These are phyloP conservation scores for Drosophila maculinotata DNA, from an alignment of 2,888 invertebrate species.

Conservation along the genomic window DNA sequence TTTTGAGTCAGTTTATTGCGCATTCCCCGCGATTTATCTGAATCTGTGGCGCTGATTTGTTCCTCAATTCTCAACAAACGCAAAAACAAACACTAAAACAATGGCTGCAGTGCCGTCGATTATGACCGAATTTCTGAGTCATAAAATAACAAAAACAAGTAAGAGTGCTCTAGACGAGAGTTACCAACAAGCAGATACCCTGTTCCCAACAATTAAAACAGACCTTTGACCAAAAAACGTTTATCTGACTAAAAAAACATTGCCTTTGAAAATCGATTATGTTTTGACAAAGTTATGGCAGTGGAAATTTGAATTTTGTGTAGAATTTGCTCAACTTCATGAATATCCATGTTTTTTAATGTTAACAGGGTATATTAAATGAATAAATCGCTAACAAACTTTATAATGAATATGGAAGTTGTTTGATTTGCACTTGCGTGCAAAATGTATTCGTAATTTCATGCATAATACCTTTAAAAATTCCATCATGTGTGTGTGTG, in stretches of 20 bases:
- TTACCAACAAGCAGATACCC: too few species aligned
- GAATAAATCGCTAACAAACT: slow-evolving; percentile 30
- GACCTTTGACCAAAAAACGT: too few species aligned
- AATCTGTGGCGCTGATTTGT: slow-evolving; percentile 54
- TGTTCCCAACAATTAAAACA: too few species aligned
- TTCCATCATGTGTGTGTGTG: slow-evolving; percentile 1
- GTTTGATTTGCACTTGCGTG: slow-evolving; percentile 57
- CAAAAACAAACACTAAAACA: slow-evolving; percentile 24
- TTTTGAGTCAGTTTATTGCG: slow-evolving; percentile 39
- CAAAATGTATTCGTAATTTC: slow-evolving; percentile 27
- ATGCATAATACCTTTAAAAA: slow-evolving; percentile 35
- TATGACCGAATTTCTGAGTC: slow-evolving; percentile 48
- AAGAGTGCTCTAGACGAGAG: too few species aligned
- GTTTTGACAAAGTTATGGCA: too few species aligned
- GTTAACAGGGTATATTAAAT: too few species aligned
- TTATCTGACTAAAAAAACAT: too few species aligned
- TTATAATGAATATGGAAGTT: slow-evolving; percentile 57
- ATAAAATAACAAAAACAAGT: slow-evolving; percentile 18
- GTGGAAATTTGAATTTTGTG: too few species aligned
- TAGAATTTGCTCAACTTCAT: too few species aligned
- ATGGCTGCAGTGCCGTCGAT: slow-evolving; percentile 9
- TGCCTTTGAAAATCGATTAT: too few species aligned
- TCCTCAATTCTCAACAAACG: slow-evolving; percentile 42
- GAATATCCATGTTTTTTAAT: too few species aligned
- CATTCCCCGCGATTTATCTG: slow-evolving; percentile 41